Conservation (phyloP, 2,888 invertebrate genomes). For the Hydrotaea cyrtoneurina region DNA sequence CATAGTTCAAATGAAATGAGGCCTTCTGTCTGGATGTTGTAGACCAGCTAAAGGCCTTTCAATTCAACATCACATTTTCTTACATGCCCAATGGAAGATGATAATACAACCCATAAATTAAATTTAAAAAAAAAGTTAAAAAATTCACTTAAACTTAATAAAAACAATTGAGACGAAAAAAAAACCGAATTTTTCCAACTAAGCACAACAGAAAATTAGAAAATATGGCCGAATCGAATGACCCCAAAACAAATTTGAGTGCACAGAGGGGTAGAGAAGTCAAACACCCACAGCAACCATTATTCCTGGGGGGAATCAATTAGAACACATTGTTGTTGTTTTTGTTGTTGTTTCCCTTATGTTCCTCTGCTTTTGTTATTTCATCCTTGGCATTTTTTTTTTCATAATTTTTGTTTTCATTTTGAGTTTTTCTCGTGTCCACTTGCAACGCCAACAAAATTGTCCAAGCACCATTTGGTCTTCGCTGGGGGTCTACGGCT, state of each 20-base stretch:
- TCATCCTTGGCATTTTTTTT: constrained; percentile 47
- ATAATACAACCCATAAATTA: constrained; percentile 49
- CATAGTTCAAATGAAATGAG: too few species aligned
- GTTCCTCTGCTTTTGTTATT: constrained; percentile 42
- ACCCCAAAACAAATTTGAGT: neutral
- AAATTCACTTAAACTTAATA: constrained; percentile 52
- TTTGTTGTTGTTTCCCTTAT: constrained; percentile 40
- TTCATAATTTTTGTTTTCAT: constrained; percentile 18
- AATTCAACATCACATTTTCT: neutral
- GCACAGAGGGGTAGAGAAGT: neutral
- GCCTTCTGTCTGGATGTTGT: too few species aligned
- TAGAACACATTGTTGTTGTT: constrained; percentile 58
- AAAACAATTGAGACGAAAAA: neutral
- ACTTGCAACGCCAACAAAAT: constrained; percentile 52
- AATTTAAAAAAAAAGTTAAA: constrained; percentile 34
- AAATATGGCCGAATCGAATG: constrained; percentile 16
- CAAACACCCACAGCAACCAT: constrained; percentile 50
- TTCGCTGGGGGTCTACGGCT: neutral
- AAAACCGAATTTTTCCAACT: constrained; percentile 3
- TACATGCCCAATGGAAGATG: constrained; percentile 52
- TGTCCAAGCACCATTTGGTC: constrained; percentile 57
- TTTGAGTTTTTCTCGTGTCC: neutral
- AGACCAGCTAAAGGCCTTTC: neutral
- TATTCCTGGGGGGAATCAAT: constrained; percentile 67
- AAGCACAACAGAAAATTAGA: constrained; percentile 20